Percentiles rank a stretch among this genome's conserved stretches.
phyloP scores from a whole-genome alignment of 2,797 vertebrate genomes.

The Paedocypris micromegethes region DNA sequence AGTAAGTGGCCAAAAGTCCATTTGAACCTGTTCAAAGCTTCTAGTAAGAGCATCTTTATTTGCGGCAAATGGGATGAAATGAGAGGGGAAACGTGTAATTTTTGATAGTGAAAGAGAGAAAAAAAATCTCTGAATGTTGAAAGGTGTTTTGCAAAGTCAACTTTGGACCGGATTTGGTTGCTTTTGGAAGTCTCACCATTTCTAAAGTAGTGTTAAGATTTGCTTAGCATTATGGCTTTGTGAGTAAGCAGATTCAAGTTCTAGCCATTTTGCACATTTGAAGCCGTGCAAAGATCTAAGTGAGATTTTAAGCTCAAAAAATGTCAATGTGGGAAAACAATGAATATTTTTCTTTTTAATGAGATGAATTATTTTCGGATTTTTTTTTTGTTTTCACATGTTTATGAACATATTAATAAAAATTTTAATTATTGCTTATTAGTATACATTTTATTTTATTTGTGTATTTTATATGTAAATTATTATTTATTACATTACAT shows the following conservation, averaged over 20 bases:
- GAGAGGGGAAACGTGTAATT: slow-evolving; percentile 48
- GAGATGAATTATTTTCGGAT: no score
- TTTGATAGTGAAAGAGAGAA: slow-evolving; percentile 36
- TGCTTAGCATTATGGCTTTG: slow-evolving; percentile 23
- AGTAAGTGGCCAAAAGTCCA: slow-evolving; percentile 38
- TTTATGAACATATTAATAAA: no score
- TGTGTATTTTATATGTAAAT: no score
- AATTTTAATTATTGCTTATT: no score
- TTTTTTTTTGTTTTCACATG: no score
- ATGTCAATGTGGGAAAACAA: no score
- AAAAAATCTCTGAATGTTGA: slow-evolving; percentile 27
- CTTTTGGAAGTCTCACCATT: slow-evolving; percentile 3
- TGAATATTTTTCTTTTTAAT: no score
- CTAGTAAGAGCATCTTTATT: slow-evolving; percentile 34
- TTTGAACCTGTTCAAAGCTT: slow-evolving; percentile 53
- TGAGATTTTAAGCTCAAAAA: no score
- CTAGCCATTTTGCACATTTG: neutral
- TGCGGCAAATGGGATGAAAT: slow-evolving; percentile 53
- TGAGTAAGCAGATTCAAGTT: neutral
- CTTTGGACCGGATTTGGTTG: slow-evolving; percentile 7
- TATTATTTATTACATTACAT: no score
- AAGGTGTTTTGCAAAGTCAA: slow-evolving; percentile 38
- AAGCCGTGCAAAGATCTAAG: neutral
- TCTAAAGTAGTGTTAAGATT: slow-evolving; percentile 13
- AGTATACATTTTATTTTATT: no score